phyloP scores from a whole-genome alignment of 2,888 invertebrate genomes.

The Amblyjoppa proteus region DNA sequence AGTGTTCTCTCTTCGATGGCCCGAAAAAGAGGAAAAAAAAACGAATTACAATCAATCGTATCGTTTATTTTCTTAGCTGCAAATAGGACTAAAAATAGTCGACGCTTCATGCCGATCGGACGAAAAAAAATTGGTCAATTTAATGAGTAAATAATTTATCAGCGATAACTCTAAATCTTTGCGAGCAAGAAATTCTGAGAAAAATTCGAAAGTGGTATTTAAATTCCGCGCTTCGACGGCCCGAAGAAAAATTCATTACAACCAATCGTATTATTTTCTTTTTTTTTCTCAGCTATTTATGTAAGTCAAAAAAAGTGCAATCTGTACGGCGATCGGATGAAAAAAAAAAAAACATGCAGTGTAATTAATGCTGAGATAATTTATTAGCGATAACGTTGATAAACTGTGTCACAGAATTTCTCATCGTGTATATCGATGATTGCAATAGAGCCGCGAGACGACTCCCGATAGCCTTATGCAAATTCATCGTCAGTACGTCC shows the following conservation, averaged over 20 bases:
- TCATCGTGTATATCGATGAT: constrained; percentile 7
- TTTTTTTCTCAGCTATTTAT: not conserved
- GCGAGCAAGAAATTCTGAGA: too few relatives aligned
- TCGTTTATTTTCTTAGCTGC: not conserved
- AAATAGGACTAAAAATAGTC: too few relatives aligned
- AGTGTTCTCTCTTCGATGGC: not conserved
- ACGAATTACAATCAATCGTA: not conserved
- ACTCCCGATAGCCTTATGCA: constrained; percentile 8
- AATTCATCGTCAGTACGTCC: constrained; percentile 7
- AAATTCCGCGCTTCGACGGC: too few relatives aligned
- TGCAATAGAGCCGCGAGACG: not conserved
- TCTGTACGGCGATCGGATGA: too few relatives aligned
- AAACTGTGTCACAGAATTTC: constrained; percentile 18
- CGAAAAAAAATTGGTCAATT: too few relatives aligned
- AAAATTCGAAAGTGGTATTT: too few relatives aligned
- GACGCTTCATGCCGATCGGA: too few relatives aligned
- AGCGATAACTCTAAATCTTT: too few relatives aligned
- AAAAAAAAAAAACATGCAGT: not conserved
- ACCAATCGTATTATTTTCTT: not conserved
- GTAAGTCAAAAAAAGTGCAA: not conserved
- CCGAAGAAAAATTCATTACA: not conserved
- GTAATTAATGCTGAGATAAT: not conserved
- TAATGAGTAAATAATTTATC: too few relatives aligned
- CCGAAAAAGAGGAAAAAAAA: not conserved
- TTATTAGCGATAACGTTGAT: not conserved